phyloP scores from a whole-genome alignment of 53 echinoderm and acorn worm genomes.

The Hippasteria phrygiana region DNA sequence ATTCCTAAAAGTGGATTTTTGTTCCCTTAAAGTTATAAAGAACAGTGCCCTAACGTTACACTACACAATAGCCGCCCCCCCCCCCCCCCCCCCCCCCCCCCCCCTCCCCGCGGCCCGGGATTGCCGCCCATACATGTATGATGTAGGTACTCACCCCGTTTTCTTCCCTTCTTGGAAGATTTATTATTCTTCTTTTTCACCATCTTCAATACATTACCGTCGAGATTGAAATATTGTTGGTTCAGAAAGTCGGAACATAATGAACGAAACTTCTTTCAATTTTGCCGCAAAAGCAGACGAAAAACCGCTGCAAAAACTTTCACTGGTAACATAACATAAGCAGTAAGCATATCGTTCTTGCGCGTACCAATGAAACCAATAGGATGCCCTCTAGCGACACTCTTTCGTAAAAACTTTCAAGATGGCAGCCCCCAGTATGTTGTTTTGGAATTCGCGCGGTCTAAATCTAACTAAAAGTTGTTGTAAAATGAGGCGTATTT shows the following conservation, averaged over 20 bases:
- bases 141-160: slow-evolving; percentile 43
- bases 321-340: neutral
- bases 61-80: too few species aligned
- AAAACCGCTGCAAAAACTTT: neutral
- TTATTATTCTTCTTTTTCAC: slow-evolving; percentile 74
- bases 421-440: slow-evolving; percentile 77
- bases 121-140: too few species aligned
- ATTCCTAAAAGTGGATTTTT: too few species aligned
- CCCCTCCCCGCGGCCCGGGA: too few species aligned
- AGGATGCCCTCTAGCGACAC: neutral
- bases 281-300: slow-evolving; percentile 38
- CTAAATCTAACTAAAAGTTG: too few species aligned
- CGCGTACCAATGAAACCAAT: neutral
- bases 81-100: too few species aligned
- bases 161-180: slow-evolving; percentile 55
- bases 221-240: neutral
- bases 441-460: slow-evolving; percentile 13
- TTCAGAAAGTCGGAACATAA: neutral
- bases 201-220: slow-evolving; percentile 38
- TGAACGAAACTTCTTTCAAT: neutral
- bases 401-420: slow-evolving; percentile 17
- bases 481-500: neutral
- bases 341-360: too few species aligned
- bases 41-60: too few species aligned
- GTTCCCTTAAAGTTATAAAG: too few species aligned